Conservation (phyloP, 2,888 invertebrate genomes). For the Frankliniella fusca region DNA sequence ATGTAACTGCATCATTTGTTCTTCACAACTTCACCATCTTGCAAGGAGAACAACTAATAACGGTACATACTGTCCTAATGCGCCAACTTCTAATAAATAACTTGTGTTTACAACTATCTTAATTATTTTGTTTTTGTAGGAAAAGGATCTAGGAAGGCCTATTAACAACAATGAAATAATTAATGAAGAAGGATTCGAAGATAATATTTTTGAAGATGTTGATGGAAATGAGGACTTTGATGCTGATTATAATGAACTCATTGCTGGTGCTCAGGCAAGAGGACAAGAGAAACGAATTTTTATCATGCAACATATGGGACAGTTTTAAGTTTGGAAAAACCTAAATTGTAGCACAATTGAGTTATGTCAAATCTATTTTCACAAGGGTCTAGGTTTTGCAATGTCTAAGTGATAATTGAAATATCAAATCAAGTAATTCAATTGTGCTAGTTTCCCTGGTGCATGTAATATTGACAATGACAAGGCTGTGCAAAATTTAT, state of each 20-base stretch:
- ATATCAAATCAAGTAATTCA: neutral
- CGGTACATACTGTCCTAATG: neutral
- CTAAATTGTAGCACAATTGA: neutral
- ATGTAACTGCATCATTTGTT: neutral
- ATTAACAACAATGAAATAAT: neutral
- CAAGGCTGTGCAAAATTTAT: too few relatives aligned
- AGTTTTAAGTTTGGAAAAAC: neutral
- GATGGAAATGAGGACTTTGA: neutral
- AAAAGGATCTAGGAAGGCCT: neutral
- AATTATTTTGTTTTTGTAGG: neutral
- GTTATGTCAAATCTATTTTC: neutral
- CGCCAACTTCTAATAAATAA: neutral
- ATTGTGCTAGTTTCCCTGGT: too few relatives aligned
- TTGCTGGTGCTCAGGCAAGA: neutral
- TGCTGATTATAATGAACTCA: neutral
- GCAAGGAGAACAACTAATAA: neutral
- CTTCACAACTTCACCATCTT: neutral
- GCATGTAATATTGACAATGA: too few relatives aligned
- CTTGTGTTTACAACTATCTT: neutral
- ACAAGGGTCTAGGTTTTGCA: neutral
- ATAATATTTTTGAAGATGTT: neutral
- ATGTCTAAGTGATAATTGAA: neutral
- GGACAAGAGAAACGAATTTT: neutral
- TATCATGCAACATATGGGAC: neutral
- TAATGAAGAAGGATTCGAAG: neutral